phyloP scores from a whole-genome alignment of 2,113 vertebrate genomes.

The Xiphorhynchus elegans region DNA sequence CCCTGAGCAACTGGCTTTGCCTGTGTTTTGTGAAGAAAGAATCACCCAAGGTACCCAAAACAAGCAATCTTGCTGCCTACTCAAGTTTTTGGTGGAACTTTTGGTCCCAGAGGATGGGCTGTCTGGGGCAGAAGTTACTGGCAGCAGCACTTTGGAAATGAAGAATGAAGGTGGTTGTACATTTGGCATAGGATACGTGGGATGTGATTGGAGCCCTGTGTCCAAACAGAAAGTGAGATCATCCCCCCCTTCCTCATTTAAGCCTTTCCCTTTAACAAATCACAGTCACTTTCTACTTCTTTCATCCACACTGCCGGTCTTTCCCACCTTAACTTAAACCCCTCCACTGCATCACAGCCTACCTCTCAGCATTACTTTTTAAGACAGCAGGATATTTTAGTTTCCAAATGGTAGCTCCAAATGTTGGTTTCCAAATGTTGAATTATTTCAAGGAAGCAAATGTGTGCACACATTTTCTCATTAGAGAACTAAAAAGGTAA shows the following conservation, averaged over 20 bases:
- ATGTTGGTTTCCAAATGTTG: not conserved
- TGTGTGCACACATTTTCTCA: not conserved
- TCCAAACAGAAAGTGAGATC: not conserved
- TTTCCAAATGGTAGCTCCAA: not conserved
- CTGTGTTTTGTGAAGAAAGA: not conserved
- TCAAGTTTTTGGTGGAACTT: not conserved
- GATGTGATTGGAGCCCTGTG: not conserved
- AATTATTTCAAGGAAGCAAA: not conserved
- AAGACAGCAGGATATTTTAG: not conserved
- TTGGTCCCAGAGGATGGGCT: not conserved
- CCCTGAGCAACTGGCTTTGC: not conserved
- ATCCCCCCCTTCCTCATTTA: not conserved
- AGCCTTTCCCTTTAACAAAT: not conserved
- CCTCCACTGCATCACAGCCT: not conserved
- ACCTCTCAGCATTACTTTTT: not conserved
- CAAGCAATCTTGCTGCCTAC: not conserved
- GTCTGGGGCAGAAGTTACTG: not conserved
- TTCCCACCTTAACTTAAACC: not conserved
- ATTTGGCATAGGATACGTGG: not conserved
- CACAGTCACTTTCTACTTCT: not conserved
- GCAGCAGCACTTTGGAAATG: not conserved
- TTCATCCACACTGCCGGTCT: rapidly evolving
- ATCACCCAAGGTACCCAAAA: not conserved
- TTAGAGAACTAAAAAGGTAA: conserved; percentile 24
- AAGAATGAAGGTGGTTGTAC: not conserved